Evolutionary conservation across 2,113 vertebrate genomes (phyloP), one percentile per base, ranked within the genome.

Genomic region (Mixornis gularis): DNA sequence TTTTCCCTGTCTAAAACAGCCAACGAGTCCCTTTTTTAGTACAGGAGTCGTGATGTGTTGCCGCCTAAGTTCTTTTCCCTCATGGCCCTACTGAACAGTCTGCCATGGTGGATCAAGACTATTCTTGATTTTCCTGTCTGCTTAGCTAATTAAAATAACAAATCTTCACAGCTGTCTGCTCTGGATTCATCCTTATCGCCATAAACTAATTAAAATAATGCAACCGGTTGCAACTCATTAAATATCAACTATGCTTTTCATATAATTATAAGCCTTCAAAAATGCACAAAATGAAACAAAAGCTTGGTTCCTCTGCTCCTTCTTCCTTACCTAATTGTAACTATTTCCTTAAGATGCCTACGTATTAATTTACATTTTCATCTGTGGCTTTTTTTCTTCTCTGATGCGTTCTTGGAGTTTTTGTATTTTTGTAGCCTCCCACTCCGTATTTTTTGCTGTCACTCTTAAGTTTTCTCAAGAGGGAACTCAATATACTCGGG

Each of bases 111-210:
- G 72, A 81, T 96, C 92, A 85, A 62, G 73, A 89, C 93, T 79
- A 48, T 84, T 91, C 95, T 90, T 94, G 70, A 90, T 94, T 97
- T 96, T 97, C 70, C 87, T 94, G 80, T 94, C 95, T 94, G 90
- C 94, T 96, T 96, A 94, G 91, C 94, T 98, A 97, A 98, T 97
- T 97, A 97, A 97, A 97, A 97, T 97, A 97, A 97, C 97, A 97
- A 95, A 96, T 96, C 97, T 97, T 96, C 92, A 93, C 95, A 95
- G 96, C 92, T 95, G 55, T 97, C 96, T 97, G 95, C 94, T 96
- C 95, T 86, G 89, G 79, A 96, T 92, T 94, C 88, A 68, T 93
- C 91, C 96, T 97, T 97, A 97, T 97, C 94, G 60, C 80, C 81
- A 85, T 95, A 94, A 97, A 93, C 96, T 97, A 97, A 98, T 97